Evolutionary conservation across 2,888 invertebrate species (phyloP).

Genomic region (Caenorhabditis afra): DNA sequence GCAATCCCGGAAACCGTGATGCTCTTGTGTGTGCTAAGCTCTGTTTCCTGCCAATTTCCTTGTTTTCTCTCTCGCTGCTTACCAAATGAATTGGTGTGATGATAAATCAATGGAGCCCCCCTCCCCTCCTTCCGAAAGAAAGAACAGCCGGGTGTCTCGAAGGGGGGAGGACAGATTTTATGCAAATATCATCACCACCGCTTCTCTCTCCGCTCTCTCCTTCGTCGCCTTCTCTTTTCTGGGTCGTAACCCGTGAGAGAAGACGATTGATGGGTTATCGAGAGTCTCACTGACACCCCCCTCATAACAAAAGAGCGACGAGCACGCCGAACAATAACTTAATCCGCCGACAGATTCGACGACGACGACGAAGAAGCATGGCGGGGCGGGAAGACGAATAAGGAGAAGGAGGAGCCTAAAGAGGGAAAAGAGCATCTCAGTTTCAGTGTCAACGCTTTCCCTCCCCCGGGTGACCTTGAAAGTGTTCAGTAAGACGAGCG

Average conservation of each 20-base stretch:
- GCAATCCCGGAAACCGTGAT: too few relatives aligned
- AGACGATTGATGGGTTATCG: conserved; percentile 58
- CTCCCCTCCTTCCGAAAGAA: background rate
- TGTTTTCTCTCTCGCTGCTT: conserved; percentile 12
- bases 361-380: too few relatives aligned
- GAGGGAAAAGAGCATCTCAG: background rate
- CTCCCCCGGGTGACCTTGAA: too few relatives aligned
- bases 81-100: conserved; percentile 60
- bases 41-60: conserved; percentile 9
- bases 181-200: conserved; percentile 53
- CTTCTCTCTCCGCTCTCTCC: conserved; percentile 6
- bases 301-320: conserved; percentile 31
- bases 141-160: conserved; percentile 56
- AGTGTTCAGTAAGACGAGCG: too few relatives aligned
- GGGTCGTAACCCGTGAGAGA: conserved; percentile 32
- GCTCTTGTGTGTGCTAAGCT: background rate
- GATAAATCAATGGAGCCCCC: conserved; percentile 54
- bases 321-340: conserved; percentile 47
- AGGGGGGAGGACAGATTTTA: conserved; percentile 48
- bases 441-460: too few relatives aligned
- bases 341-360: conserved; percentile 56
- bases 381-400: conserved; percentile 1
- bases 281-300: conserved; percentile 43
- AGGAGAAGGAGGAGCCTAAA: conserved; percentile 13
- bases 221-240: conserved; percentile 1